Conservation (phyloP, 2,797 vertebrate genomes). For the Lutjanus campechanus region DNA sequence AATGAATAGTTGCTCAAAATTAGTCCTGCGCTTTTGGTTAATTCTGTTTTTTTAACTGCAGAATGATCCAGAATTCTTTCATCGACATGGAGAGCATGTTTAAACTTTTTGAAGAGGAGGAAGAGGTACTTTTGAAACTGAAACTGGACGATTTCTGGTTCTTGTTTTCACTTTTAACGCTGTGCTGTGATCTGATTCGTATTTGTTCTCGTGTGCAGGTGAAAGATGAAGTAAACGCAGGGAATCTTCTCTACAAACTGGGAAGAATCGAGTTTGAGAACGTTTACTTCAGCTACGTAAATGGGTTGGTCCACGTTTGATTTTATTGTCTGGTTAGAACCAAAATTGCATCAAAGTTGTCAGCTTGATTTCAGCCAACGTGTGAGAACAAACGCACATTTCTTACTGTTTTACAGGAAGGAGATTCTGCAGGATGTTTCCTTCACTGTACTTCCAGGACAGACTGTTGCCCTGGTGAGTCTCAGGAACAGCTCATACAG, state of each 20-base stretch:
- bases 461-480: conserved; percentile 94
- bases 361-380: accelerated
- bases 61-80: conserved; percentile 97
- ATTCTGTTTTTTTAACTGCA: conserved; percentile 60
- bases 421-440: conserved; percentile 94
- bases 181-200: accelerated
- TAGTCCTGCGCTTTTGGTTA: not conserved
- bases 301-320: conserved; percentile 85
- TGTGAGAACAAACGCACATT: not conserved
- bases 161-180: not conserved
- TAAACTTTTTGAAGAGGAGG: conserved; percentile 91
- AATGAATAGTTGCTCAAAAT: no score
- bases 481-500: not conserved
- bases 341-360: not conserved
- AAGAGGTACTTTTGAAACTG: conserved; percentile 88
- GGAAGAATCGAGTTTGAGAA: conserved; percentile 95
- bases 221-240: conserved; percentile 90
- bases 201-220: conserved; percentile 82
- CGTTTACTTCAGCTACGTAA: conserved; percentile 91
- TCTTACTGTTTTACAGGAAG: conserved; percentile 77
- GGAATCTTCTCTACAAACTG: conserved; percentile 81
- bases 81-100: conserved; percentile 99
- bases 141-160: not conserved
- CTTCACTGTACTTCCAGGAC: conserved; percentile 94
- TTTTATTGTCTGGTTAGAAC: not conserved